A percentile compares a stretch with the other conserved stretches of the same genome.
Conservation (phyloP, 2,888 invertebrate genomes). For the Dusona sp. region DNA sequence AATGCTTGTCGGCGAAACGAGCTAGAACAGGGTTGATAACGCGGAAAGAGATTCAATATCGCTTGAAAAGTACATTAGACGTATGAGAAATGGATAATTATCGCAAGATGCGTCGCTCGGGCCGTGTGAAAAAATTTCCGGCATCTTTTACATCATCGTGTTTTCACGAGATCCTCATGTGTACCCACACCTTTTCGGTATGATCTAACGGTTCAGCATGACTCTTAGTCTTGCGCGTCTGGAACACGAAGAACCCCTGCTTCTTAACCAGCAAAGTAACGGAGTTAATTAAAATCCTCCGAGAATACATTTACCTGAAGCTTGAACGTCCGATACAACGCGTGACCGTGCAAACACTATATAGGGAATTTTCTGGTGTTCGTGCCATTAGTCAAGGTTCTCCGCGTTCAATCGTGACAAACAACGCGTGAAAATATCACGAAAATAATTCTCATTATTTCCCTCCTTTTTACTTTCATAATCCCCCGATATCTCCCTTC, state of each 20-base stretch:
- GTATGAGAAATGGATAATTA: constrained; percentile 24
- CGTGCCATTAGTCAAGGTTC: constrained; percentile 24
- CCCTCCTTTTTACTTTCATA: background rate
- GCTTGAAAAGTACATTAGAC: constrained; percentile 17
- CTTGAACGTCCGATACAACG: constrained; percentile 37
- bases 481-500: background rate
- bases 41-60: constrained; percentile 4
- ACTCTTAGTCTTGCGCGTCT: constrained; percentile 32
- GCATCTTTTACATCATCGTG: constrained; percentile 33
- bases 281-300: constrained; percentile 66
- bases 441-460: background rate
- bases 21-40: constrained; percentile 5
- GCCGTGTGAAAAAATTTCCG: constrained; percentile 27
- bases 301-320: constrained; percentile 51
- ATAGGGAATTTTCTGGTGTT: constrained; percentile 21
- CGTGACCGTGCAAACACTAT: constrained; percentile 35
- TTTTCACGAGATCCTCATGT: constrained; percentile 44
- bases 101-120: constrained; percentile 8
- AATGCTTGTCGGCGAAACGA: background rate
- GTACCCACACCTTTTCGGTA: constrained; percentile 56
- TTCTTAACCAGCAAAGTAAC: constrained; percentile 61
- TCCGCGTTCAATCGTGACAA: constrained; percentile 23
- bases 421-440: constrained; percentile 15
- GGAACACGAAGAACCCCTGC: constrained; percentile 50
- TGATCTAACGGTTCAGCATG: constrained; percentile 61